These are phyloP conservation scores for Schlechtendalia chinensis DNA, from an alignment of 1,140 invertebrate genomes.

Conservation along the genomic window DNA sequence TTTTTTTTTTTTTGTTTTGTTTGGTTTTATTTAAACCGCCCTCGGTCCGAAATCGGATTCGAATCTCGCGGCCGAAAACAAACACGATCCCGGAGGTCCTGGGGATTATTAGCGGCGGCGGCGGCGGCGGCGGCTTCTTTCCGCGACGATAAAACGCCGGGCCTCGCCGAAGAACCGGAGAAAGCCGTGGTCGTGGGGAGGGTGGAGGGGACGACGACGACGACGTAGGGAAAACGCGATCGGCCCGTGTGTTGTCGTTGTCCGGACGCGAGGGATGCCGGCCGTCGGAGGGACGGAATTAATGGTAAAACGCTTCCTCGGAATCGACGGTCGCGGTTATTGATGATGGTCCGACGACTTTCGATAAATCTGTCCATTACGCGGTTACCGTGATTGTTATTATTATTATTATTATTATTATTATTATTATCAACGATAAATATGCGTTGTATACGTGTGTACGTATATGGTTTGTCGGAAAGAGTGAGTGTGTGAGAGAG, in stretches of 20 bases:
- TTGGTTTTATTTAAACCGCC: not conserved
- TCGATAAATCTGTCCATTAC: slow-evolving; percentile 45
- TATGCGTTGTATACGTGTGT: too few species aligned
- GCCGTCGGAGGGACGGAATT: not conserved
- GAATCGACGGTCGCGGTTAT: slow-evolving; percentile 35
- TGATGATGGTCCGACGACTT: slow-evolving; percentile 36
- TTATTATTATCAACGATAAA: too few species aligned
- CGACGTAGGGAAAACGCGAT: too few species aligned
- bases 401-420: slow-evolving; percentile 26
- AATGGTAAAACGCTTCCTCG: slow-evolving; percentile 49
- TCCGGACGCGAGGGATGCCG: not conserved
- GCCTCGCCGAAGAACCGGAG: too few species aligned
- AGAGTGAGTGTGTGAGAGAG: not conserved
- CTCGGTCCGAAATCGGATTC: slow-evolving; percentile 36
- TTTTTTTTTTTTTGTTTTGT: too few species aligned
- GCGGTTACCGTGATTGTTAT: slow-evolving; percentile 41
- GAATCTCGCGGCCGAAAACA: slow-evolving; percentile 36
- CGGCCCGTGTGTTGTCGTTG: too few species aligned
- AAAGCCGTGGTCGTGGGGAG: too few species aligned
- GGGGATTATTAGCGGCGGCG: too few species aligned
- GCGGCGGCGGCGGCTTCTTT: not conserved
- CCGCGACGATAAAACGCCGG: too few species aligned
- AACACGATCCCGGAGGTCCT: slow-evolving; percentile 26
- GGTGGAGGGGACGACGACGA: too few species aligned
- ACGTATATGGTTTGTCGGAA: not conserved